Percentiles rank a stretch among this genome's conserved stretches.
Conservation (phyloP, 2,888 invertebrate species). For the Eupelmus urozonus region DNA sequence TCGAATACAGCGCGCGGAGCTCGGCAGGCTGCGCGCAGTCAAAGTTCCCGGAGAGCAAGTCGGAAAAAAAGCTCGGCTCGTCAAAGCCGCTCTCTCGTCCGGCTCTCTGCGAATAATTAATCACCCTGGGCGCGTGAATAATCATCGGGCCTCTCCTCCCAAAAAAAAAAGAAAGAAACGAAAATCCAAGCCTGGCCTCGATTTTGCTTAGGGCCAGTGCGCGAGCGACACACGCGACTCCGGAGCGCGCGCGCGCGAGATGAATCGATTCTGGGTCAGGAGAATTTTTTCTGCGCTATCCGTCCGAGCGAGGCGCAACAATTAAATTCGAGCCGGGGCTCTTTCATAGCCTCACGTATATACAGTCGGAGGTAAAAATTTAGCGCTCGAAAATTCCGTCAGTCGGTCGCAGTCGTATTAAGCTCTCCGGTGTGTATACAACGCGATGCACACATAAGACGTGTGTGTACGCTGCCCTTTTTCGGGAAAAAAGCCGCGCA, state of each 20-base stretch:
- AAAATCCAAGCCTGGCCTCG: not conserved
- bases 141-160: constrained; percentile 12
- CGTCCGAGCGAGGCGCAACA: constrained; percentile 42
- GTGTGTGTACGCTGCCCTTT: constrained; percentile 11
- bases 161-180: not conserved
- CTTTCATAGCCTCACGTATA: not conserved
- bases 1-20: too few relatives aligned
- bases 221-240: not conserved
- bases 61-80: not conserved
- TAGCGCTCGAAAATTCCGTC: constrained; percentile 27
- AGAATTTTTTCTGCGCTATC: too few relatives aligned
- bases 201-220: not conserved
- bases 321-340: constrained; percentile 30
- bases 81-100: constrained; percentile 22
- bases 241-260: not conserved
- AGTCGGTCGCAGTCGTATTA: not conserved
- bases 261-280: constrained; percentile 13
- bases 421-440: not conserved
- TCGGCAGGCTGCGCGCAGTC: too few relatives aligned
- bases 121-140: constrained; percentile 31
- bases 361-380: constrained; percentile 4
- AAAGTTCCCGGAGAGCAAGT: too few relatives aligned
- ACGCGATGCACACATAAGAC: constrained; percentile 1
- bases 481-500: not conserved
- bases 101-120: constrained; percentile 38